phyloP scores from a whole-genome alignment of 2,113 vertebrate genomes.

The Charina bottae region DNA sequence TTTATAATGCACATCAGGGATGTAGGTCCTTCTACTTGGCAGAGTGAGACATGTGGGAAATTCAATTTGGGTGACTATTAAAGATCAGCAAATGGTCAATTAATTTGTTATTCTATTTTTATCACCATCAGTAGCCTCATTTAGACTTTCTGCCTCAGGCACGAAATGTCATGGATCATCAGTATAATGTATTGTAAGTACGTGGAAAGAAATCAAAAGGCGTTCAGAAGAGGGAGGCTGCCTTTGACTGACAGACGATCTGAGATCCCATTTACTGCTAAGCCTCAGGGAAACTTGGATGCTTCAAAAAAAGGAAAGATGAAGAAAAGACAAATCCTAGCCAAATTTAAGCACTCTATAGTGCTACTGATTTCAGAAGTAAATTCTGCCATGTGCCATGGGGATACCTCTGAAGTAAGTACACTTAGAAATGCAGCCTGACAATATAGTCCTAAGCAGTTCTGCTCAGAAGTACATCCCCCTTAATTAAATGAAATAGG shows the following conservation, averaged over 20 bases:
- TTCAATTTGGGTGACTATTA: slow-evolving; percentile 1
- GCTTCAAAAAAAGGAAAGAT: not conserved
- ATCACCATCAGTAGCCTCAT: not conserved
- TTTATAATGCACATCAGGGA: not conserved
- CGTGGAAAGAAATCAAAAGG: not conserved
- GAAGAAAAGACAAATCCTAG: not conserved
- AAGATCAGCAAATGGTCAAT: slow-evolving; percentile 2
- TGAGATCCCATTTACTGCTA: not conserved
- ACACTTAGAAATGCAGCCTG: not conserved
- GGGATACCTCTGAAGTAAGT: not conserved
- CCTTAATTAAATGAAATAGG: not conserved
- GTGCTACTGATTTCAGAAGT: not conserved
- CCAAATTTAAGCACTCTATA: not conserved
- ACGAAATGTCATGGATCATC: slow-evolving; percentile 4
- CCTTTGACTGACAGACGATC: not conserved
- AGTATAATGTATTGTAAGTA: not conserved
- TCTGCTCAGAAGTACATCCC: not conserved
- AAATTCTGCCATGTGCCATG: not conserved
- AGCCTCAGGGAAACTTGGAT: not conserved
- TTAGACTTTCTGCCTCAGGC: slow-evolving; percentile 18
- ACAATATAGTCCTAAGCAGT: no score
- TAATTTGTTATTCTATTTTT: slow-evolving; percentile 14
- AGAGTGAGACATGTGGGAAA: not conserved
- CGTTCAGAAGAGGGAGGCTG: not conserved
- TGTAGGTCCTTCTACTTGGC: not conserved